These are phyloP conservation scores for Melanocharis versteri DNA, from an alignment of 2,113 vertebrate species.

Conservation along the genomic window DNA sequence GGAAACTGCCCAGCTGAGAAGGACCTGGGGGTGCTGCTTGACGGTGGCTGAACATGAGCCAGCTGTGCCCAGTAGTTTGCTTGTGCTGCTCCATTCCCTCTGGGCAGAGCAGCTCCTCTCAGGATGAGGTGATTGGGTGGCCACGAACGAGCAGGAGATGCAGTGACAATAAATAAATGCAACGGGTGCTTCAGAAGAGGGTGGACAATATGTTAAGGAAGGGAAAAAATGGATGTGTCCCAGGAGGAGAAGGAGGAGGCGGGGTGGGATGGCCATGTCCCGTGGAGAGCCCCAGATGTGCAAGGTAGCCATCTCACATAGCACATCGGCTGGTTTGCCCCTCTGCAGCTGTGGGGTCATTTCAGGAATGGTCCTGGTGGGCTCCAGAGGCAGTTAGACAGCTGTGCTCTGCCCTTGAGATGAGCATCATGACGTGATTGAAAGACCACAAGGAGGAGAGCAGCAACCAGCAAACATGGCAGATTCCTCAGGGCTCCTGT, in stretches of 20 bases:
- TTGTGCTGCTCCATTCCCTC: background rate
- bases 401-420: background rate
- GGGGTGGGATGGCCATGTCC: background rate
- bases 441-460: background rate
- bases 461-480: background rate
- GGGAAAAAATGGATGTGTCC: background rate
- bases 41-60: background rate
- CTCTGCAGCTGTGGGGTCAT: background rate
- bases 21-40: background rate
- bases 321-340: background rate
- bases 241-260: background rate
- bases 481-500: background rate
- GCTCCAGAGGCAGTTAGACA: background rate
- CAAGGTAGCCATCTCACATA: background rate
- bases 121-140: background rate
- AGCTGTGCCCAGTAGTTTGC: background rate
- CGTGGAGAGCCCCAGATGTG: background rate
- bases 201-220: rapidly evolving
- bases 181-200: background rate
- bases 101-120: background rate
- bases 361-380: background rate
- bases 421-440: background rate
- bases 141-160: background rate
- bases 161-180: background rate
- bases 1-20: background rate